These are phyloP conservation scores for Nebria ingens DNA, from an alignment of 1,140 invertebrate species.

Conservation along the genomic window DNA sequence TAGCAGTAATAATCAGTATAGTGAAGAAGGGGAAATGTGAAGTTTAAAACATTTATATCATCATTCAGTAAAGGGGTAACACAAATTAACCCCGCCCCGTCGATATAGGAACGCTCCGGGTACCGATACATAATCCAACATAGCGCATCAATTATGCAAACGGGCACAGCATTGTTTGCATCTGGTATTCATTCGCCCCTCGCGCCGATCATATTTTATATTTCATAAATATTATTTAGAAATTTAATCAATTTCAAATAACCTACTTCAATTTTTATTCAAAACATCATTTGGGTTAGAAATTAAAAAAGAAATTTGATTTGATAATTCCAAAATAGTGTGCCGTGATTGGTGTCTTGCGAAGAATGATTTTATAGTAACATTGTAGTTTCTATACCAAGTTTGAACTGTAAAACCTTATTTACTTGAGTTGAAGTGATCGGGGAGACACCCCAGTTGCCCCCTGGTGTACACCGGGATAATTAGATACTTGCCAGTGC, in stretches of 20 bases:
- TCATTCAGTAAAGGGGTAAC: not conserved
- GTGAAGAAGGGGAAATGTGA: not conserved
- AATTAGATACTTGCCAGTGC: slow-evolving; percentile 14
- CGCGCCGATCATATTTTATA: no score
- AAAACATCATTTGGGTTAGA: no score
- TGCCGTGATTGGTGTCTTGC: no score
- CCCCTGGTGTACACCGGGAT: not conserved
- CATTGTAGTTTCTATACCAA: no score
- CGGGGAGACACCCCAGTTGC: not conserved
- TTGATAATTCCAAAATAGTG: no score
- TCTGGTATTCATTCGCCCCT: not conserved
- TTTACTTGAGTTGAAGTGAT: not conserved
- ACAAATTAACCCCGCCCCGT: slow-evolving; percentile 1
- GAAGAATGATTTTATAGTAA: no score
- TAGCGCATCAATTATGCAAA: not conserved
- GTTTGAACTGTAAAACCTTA: not conserved
- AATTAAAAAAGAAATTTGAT: no score
- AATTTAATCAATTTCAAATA: no score
- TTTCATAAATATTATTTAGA: no score
- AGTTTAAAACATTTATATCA: not conserved
- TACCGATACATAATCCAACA: slow-evolving; percentile 1
- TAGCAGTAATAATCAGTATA: no score
- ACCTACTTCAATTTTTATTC: no score
- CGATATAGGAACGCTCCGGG: not conserved
- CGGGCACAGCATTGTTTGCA: not conserved